Evolutionary conservation across 2,888 invertebrate species (phyloP), one percentile per base, ranked within the genome.

Genomic region (Agrilus biguttatus): DNA sequence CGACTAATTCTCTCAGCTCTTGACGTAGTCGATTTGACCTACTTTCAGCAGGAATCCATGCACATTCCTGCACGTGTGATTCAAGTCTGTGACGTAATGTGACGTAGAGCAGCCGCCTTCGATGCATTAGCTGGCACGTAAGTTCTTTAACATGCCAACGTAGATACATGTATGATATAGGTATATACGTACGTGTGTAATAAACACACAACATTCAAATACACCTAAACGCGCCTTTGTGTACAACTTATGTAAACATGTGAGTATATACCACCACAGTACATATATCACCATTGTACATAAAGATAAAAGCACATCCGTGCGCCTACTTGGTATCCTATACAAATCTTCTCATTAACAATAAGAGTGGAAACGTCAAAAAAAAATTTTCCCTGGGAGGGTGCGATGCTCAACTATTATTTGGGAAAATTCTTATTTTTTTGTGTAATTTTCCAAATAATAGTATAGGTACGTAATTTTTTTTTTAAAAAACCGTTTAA

Each of bases 41-140:
- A 63, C 58, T 62, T 63, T 61, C 51, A 32, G 37, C 53, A 53
- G 48, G 56, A 60, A 60, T 61, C 55, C 55, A 55, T 60, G 58
- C 60, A 60, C 65, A 66, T 66, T 64, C 66, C 59, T 60, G 62
- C 65, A 65, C 65, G 65, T 64, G 62, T 63, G 62, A 61, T 57
- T 65, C 64, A 62, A 62, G 61, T 61, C 57, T 51, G 55, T 64
- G 63, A 63, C 63, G 63, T 63, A 53, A 49, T 47, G 51, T 62
- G 61, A 61, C 61, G 61, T 59, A 56, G 53, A 45, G 36, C 38
- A 41, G 42, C 49, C 50, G 52, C 53, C 50, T 51, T 45, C 48
- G 42, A 47, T 49, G 50, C 50, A 53, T 45, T 47, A 39, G 43
- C 43, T 39, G 41, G 40, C 39, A 44, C 45, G 45, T 44, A 44